phyloP scores from a whole-genome alignment of 2,113 vertebrate genomes.

The Pomatorhinus ruficollis region DNA sequence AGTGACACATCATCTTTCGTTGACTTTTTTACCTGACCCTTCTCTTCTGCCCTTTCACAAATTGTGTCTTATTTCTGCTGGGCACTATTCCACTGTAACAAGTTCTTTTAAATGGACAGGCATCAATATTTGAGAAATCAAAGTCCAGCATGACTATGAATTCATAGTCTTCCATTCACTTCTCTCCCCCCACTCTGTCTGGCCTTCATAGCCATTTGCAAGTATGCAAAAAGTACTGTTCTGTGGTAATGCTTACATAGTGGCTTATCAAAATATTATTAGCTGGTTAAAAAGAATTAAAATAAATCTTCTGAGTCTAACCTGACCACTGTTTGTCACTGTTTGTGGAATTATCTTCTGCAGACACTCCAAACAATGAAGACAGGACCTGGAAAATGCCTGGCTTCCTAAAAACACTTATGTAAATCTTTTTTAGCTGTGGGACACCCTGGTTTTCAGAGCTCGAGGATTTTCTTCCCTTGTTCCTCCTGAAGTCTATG shows the following conservation, averaged over 20 bases:
- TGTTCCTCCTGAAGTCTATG: not conserved
- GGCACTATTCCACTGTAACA: not conserved
- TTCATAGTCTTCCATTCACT: not conserved
- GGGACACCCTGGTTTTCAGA: not conserved
- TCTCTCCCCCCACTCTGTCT: not conserved
- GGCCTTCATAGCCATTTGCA: not conserved
- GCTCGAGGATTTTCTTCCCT: not conserved
- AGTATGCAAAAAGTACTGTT: not conserved
- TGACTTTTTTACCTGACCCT: not conserved
- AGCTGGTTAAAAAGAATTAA: not conserved
- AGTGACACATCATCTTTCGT: not conserved
- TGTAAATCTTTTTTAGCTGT: not conserved
- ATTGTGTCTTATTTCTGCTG: not conserved
- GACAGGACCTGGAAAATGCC: not conserved
- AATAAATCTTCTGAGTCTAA: not conserved
- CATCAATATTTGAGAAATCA: not conserved
- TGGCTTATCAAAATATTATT: not conserved
- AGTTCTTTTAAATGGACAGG: not conserved
- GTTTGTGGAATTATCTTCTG: not conserved
- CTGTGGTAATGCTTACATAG: not conserved
- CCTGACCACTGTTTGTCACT: not conserved
- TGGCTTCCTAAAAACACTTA: not conserved
- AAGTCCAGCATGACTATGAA: not conserved
- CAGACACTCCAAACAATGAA: not conserved
- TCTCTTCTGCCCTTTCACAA: not conserved